phyloP scores from a whole-genome alignment of 2,797 vertebrate species.

The Alfaro cultratus region DNA sequence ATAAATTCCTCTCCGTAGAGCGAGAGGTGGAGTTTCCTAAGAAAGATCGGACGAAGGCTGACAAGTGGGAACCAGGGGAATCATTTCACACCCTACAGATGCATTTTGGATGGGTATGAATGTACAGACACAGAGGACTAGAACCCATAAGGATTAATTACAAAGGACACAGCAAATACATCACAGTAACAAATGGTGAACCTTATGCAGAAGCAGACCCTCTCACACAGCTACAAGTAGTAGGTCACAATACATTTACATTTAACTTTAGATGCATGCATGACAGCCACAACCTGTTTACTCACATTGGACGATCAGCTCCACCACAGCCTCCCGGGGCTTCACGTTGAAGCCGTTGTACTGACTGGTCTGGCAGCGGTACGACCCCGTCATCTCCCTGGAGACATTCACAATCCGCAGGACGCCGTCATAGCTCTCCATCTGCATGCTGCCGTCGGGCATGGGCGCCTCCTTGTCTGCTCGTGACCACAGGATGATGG shows the following conservation, averaged over 20 bases:
- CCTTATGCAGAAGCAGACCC: background rate
- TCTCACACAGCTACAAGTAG: background rate
- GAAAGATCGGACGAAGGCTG: conserved; percentile 41
- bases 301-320: conserved; percentile 98
- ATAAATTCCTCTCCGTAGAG: conserved; percentile 43
- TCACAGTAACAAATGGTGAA: conserved; percentile 13
- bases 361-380: conserved; percentile 97
- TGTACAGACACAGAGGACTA: conserved; percentile 30
- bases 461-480: conserved; percentile 93
- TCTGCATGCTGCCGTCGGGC: conserved; percentile 94
- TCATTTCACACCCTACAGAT: conserved; percentile 54
- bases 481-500: conserved; percentile 97
- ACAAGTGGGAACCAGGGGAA: conserved; percentile 24
- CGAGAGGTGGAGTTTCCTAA: conserved; percentile 39
- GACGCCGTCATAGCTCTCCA: conserved; percentile 94
- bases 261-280: conserved; percentile 3
- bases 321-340: conserved; percentile 91
- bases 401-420: conserved; percentile 94
- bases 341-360: conserved; percentile 98
- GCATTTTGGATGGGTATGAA: conserved; percentile 55
- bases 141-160: conserved; percentile 51
- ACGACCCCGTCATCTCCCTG: conserved; percentile 94
- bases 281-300: conserved; percentile 63
- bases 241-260: conserved; percentile 3
- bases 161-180: conserved; percentile 27